phyloP scores from a whole-genome alignment of 92 coral and sea anemone species.

The Zoanthus sociatus region DNA sequence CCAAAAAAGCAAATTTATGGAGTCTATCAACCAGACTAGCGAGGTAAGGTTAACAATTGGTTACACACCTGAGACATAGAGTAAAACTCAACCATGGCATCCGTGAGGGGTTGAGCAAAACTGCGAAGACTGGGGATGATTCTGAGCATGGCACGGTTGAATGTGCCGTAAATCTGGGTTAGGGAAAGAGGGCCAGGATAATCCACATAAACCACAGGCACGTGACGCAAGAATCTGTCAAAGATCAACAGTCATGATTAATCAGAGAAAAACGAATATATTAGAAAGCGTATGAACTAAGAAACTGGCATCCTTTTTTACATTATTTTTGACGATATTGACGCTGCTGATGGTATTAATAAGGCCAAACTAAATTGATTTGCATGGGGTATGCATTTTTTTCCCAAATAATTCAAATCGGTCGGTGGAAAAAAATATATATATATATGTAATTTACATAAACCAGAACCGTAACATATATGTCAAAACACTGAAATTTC shows the following conservation, averaged over 20 bases:
- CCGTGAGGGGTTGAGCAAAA: conserved; percentile 96
- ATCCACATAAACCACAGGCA: conserved; percentile 96
- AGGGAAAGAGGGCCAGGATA: conserved; percentile 97
- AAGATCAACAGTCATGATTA: not conserved
- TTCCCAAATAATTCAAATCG: too few species aligned
- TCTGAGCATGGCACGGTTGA: conserved; percentile 98
- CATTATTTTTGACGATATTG: too few species aligned
- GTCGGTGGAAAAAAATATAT: too few species aligned
- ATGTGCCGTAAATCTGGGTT: conserved; percentile 97
- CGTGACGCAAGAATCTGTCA: conserved; percentile 94
- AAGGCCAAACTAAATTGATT: too few species aligned
- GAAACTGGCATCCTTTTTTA: too few species aligned
- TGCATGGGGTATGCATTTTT: too few species aligned
- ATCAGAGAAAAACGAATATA: not conserved
- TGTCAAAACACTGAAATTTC: too few species aligned
- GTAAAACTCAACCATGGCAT: conserved; percentile 99
- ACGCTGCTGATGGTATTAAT: too few species aligned
- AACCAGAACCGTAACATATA: too few species aligned
- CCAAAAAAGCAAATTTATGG: too few species aligned
- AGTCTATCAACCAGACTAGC: not conserved
- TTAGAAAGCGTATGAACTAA: too few species aligned
- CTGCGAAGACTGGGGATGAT: conserved; percentile 94
- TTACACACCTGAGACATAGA: conserved; percentile 90
- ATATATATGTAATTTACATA: too few species aligned
- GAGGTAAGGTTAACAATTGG: not conserved